Base-by-base conservation (phyloP, 2,113 vertebrate species). In the Stigmatopora argus region DNA sequence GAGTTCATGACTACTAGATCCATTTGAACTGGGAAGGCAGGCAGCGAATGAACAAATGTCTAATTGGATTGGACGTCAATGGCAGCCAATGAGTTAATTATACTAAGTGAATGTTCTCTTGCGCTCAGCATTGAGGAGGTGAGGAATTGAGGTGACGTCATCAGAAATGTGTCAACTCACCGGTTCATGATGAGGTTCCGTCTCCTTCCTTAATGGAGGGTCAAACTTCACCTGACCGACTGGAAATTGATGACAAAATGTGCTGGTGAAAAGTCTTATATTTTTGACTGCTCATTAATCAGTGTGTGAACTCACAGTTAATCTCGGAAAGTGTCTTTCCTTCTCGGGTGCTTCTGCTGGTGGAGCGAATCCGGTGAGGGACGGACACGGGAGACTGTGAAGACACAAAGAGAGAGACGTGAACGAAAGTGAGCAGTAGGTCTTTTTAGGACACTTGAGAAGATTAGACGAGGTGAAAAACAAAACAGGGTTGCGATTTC, bases 301-400 rank as follows among this genome's bases (percentile, higher is more conserved):
- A 57, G 62, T 47, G 64, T 3, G 0, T 6, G 13, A 19, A 87
- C 95, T 98, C 87, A 98, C 97, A 98, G 88, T 97, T 98, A 62
- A 98, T 98, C 91, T 99, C 96, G 0, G 96, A 98, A 70, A 96
- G 92, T 3, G 97, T 99, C 84, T 96, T 98, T 72, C 95, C 96
- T 88, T 98, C 97, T 78, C 96, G 92, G 34, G 94, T 90, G 68
- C 95, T 98, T 84, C 96, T 90, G 83, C 94, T 98, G 56, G 94
- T 96, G 15, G 97, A 98, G 31, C 92, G 96, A 82, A 99, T 99
- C 81, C 97, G 94, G 76, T 97, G 95, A 74, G 96, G 96, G 71
- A 99, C 96, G 1, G 92, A 78, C 66, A 93, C 92, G 10, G 96
- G 93, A 74, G 96, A 96, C 97, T 99, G 69, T 73, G 53, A 88